Evolutionary conservation across 1,140 invertebrate species (phyloP).

Genomic region (Stegodyphus dumicola): DNA sequence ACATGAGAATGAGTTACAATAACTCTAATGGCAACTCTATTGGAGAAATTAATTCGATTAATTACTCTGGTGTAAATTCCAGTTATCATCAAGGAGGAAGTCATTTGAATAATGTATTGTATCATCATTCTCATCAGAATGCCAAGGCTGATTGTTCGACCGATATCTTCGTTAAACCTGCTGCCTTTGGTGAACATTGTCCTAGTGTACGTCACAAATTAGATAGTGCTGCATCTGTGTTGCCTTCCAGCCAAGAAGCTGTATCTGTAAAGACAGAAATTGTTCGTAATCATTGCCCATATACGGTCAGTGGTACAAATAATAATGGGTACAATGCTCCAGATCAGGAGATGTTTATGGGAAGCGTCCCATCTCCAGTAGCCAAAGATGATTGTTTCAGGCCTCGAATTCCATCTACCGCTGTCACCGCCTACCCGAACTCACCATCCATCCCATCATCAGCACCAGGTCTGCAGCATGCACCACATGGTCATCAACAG

Average conservation of each 20-base stretch:
- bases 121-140: conserved; percentile 28
- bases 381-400: conserved; percentile 56
- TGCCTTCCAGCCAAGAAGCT: conserved; percentile 45
- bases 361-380: conserved; percentile 15
- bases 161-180: conserved; percentile 34
- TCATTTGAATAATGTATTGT: conserved; percentile 28
- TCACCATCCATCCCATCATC: conserved; percentile 27
- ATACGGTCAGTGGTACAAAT: neutral
- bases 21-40: conserved; percentile 10
- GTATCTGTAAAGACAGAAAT: conserved; percentile 55
- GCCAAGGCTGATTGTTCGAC: conserved; percentile 39
- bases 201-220: conserved; percentile 18
- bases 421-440: conserved; percentile 14
- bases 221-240: neutral
- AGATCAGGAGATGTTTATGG: conserved; percentile 39
- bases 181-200: conserved; percentile 35
- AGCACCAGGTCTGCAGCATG: conserved; percentile 28
- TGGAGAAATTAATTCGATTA: neutral
- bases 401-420: conserved; percentile 19
- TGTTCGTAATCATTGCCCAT: conserved; percentile 52
- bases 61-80: conserved; percentile 22
- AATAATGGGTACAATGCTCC: conserved; percentile 26
- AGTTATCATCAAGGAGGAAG: conserved; percentile 7
- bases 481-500: conserved; percentile 39
- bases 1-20: conserved; percentile 43